phyloP scores from a whole-genome alignment of 2,113 vertebrate genomes.

The Perognathus longimembris region DNA sequence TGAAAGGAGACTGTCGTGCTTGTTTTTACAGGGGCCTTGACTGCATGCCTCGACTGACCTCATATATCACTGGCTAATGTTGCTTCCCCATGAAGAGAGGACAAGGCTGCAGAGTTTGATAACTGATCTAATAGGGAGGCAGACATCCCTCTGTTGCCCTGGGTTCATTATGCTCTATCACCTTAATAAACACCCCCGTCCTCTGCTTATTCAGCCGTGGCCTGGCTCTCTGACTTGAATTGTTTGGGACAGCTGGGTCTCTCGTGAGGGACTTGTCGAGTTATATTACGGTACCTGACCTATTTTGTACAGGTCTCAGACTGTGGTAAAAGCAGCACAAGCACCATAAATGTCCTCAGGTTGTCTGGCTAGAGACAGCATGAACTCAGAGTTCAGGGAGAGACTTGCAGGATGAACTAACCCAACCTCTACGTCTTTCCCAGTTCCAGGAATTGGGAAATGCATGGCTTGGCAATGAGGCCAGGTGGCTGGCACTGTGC shows the following conservation, averaged over 20 bases:
- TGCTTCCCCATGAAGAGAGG: not conserved
- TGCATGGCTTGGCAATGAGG: not conserved
- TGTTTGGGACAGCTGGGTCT: conserved; percentile 75
- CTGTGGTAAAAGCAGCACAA: not conserved
- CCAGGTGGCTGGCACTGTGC: not conserved
- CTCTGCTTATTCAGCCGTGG: conserved; percentile 68
- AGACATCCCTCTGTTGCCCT: conserved; percentile 50
- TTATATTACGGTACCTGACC: conserved; percentile 75
- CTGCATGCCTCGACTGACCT: conserved; percentile 35
- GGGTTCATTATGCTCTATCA: conserved; percentile 68
- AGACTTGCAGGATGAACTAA: not conserved
- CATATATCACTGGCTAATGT: conserved; percentile 17
- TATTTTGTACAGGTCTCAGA: conserved; percentile 70
- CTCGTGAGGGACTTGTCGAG: conserved; percentile 75
- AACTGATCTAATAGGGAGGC: conserved; percentile 51
- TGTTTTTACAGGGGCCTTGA: not conserved
- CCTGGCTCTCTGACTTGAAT: conserved; percentile 76
- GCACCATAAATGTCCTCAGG: not conserved
- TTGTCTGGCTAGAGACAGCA: not conserved
- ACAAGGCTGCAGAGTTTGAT: conserved; percentile 17
- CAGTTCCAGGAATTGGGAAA: not conserved
- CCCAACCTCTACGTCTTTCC: not conserved
- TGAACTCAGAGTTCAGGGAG: not conserved
- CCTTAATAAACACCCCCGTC: conserved; percentile 51
- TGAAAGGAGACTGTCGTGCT: not conserved